Evolutionary conservation across 2,113 vertebrate genomes (phyloP).

Genomic region (Electrona antarctica): DNA sequence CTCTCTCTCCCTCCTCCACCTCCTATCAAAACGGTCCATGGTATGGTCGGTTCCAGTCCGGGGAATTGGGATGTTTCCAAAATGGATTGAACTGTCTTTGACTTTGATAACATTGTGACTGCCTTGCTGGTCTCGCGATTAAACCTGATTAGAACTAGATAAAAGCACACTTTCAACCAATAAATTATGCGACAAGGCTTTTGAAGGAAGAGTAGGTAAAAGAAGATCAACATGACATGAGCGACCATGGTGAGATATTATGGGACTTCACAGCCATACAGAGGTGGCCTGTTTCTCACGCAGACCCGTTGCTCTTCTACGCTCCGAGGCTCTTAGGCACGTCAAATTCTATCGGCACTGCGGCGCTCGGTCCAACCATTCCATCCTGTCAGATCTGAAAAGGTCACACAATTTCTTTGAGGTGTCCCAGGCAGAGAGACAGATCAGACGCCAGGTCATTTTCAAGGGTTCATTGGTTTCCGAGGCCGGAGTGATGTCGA

Average conservation of each 20-base stretch:
- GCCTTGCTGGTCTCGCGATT: neutral
- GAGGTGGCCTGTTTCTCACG: neutral
- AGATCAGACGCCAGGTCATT: neutral
- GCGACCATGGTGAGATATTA: neutral
- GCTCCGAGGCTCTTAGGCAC: neutral
- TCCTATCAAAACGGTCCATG: no score
- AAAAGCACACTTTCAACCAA: neutral
- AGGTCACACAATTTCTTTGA: constrained; percentile 4
- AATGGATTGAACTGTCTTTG: no score
- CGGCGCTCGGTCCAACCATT: neutral
- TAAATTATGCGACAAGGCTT: no score
- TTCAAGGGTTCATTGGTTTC: no score
- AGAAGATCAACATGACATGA: constrained; percentile 34
- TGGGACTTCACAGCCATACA: neutral
- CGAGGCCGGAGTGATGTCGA: no score
- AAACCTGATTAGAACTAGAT: neutral
- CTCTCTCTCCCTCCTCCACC: no score
- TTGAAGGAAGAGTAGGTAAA: neutral
- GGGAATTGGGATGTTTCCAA: no score
- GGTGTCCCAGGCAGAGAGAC: neutral
- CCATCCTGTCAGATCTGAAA: constrained; percentile 21
- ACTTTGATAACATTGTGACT: neutral
- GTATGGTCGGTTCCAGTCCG: no score
- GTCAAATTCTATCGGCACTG: constrained; percentile 11
- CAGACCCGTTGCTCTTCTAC: neutral